Base-by-base conservation (phyloP, 1,140 invertebrate genomes). In the Drosophila pandora region DNA sequence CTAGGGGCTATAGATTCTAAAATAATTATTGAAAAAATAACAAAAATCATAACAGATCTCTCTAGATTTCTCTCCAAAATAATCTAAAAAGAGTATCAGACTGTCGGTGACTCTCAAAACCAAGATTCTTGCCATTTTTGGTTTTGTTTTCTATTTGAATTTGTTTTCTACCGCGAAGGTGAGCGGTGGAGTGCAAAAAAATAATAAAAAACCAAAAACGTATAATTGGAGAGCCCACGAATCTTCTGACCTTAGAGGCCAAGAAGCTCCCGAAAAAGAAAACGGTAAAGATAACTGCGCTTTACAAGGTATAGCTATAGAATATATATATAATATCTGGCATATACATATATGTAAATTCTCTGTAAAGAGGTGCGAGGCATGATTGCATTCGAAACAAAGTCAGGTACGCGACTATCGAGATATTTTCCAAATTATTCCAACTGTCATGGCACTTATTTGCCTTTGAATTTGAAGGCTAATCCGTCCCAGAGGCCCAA, bases 241-340 rank as follows among this genome's bases (percentile, higher is more conserved):
- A 78, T 75, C 82, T 78, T 74, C 74, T 82, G 49, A 77, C 63
- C 82, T 64, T 75, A 75, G 43, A 64, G 74, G 59, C 62, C 60
- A 59, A 43, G 45, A 84, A 78, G 61, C 47, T 47, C 32, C 41
- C 28, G 41, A 34, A 63, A n/a, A 58, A 47, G 2, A 22, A 56
- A 80, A 84, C 80, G 61, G 70, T 72, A 70, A 61, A 79, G 62
- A 77, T 74, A 78, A 72, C 80, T 85, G 82, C 70, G 82, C 48
- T 88, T 69, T 82, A 87, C 34, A 63, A 21, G 22, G 32, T 39
- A 22, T 21, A 60, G 23, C 9, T 53, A n/a, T 53, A 23, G 34
- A 32, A 32, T 60, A 23, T 41, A 7, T 28, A 32, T 34, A 39
- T 17, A n/a, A n/a, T 17, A 17, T 17, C 17, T 17, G 54, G 4